Conservation (phyloP, 53 echinoderm and acorn worm species). For the Paracentrotus lividus region DNA sequence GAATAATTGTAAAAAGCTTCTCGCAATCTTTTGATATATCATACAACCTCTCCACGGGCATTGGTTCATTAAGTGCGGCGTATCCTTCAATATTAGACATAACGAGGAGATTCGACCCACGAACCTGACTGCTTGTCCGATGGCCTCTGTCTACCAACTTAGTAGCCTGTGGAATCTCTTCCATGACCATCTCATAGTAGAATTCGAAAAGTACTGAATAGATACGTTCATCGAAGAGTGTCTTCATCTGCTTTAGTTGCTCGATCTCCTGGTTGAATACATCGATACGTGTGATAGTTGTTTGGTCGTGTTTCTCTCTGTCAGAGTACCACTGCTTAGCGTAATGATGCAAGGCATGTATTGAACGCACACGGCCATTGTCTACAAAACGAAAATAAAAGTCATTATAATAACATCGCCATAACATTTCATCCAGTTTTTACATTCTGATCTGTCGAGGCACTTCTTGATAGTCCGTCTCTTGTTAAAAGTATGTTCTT, state of each 20-base stretch:
- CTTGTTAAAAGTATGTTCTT: no score
- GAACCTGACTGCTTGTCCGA: not conserved
- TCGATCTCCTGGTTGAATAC: conserved; percentile 80
- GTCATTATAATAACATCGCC: no score
- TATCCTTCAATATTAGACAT: conserved; percentile 62
- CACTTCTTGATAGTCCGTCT: no score
- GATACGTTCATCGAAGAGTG: conserved; percentile 82
- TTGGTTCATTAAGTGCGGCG: not conserved
- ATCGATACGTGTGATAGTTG: not conserved
- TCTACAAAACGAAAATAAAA: conserved; percentile 13
- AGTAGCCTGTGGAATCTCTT: conserved; percentile 71
- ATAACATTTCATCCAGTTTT: not conserved
- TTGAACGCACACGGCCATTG: not conserved
- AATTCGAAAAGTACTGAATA: conserved; percentile 88
- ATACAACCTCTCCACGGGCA: conserved; percentile 41
- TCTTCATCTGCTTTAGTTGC: conserved; percentile 74
- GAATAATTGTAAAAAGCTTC: conserved; percentile 76
- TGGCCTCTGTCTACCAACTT: conserved; percentile 32
- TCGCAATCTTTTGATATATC: conserved; percentile 77
- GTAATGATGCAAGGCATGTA: not conserved
- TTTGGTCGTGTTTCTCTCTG: not conserved
- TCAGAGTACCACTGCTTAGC: conserved; percentile 14
- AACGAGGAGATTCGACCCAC: conserved; percentile 59
- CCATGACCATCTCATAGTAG: conserved; percentile 84
- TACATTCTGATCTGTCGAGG: no score